phyloP scores from a whole-genome alignment of 2,797 vertebrate genomes.

The Paguma larvata region DNA sequence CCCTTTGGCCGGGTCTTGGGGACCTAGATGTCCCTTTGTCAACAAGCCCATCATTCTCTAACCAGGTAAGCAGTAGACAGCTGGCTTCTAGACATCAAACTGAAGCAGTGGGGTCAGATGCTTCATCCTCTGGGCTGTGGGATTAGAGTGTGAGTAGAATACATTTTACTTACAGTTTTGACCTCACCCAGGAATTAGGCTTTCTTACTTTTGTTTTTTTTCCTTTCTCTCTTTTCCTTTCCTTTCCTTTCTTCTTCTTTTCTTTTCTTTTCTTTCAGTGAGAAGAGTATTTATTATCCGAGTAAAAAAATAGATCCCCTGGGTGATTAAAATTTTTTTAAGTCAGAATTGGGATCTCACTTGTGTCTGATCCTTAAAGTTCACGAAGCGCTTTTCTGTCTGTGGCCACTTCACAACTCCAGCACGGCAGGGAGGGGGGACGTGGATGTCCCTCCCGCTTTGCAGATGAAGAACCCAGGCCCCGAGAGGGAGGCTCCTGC shows the following conservation, averaged over 20 bases:
- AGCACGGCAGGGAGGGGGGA: rapidly evolving
- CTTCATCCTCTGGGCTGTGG: neutral
- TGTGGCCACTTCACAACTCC: neutral
- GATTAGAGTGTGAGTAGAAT: neutral
- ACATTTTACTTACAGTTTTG: neutral
- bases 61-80: neutral
- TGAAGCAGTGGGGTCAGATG: neutral
- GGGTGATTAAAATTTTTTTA: neutral
- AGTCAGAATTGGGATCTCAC: neutral
- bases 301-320: neutral
- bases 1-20: neutral
- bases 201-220: neutral
- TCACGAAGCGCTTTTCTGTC: neutral
- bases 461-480: neutral
- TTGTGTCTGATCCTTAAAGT: neutral
- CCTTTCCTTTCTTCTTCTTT: neutral
- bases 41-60: neutral
- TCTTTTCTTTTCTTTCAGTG: neutral
- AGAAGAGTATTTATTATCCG: neutral
- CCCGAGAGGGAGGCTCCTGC: neutral
- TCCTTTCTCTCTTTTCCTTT: neutral
- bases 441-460: too few species aligned
- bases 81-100: neutral
- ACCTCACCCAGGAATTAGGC: neutral
- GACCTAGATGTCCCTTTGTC: neutral